Evolutionary conservation across 2,113 vertebrate genomes (phyloP), one percentile per base, ranked within the genome.

Genomic region (Lampris megalopsis): DNA sequence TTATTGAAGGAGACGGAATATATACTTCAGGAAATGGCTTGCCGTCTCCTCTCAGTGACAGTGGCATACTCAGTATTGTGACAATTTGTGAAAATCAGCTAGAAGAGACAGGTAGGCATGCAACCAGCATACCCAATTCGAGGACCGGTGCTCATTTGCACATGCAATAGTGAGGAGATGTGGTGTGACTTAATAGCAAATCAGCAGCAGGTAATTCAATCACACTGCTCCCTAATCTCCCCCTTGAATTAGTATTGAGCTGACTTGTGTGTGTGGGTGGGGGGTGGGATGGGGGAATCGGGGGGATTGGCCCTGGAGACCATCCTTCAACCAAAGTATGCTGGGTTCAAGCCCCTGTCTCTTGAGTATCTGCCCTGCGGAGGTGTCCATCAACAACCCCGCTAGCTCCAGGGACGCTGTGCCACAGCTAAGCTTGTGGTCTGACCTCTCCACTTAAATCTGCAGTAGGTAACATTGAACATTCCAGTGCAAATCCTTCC

Each of bases 211-310:
- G 50, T 5, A 4, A n/a, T 4, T 52, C 11, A 47, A 43, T 50
- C 37, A 52, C 73, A 71, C 9, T 53, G 2, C 35, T 53, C 4
- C 49, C 71, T 53, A 53, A 3, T 1, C 74, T 83, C 70, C 9
- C 3, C 45, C 72, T 0, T 2, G 57, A 38, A 59, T 0, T 47
- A 47, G 43, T 52, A n/a, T 8, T 47, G 81, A 63, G 9, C 57
- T 65, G 42, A 6, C 54, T 56, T 0, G 35, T 56, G 2, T 1
- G 43, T 70, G 80, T 50, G 70, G 50, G 73, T 73, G 66, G 24
- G 64, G 40, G 9, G 61, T 63, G 65, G 1, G 69, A 45, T 24
- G 65, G 9, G 7, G 43, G 4, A 45, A 45, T 4, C 43, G 2
- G 43, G 7, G 43, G 7, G 7, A 7, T 45, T 45, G 41, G 24